Conservation (phyloP, 30 jellyfish, hydroid and myxozoan species). For the Cassiopea andromeda region DNA sequence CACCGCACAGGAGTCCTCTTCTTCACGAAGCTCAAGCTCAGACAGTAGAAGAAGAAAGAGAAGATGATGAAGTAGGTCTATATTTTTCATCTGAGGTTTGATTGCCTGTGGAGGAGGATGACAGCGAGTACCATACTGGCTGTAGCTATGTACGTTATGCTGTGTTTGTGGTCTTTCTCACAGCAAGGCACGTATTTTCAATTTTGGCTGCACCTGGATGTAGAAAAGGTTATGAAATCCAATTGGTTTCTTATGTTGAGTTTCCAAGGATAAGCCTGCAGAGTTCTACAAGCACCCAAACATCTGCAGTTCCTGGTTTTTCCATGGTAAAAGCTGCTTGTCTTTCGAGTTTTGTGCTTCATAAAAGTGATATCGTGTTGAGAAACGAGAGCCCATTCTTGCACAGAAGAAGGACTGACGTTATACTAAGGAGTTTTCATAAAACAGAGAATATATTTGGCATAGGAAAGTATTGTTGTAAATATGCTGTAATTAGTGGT, state of each 20-base stretch:
- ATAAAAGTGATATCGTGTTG: not conserved
- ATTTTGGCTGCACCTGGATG: no score
- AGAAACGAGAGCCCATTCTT: not conserved
- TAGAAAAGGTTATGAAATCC: no score
- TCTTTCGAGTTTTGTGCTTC: not conserved
- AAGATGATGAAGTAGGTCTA: not conserved
- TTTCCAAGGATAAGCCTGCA: no score
- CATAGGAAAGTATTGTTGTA: no score
- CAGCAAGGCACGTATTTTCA: no score
- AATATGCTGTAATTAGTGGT: no score
- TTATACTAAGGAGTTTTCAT: not conserved
- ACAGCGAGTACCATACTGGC: not conserved
- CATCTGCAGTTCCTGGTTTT: no score
- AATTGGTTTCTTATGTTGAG: no score
- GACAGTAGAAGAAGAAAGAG: slow-evolving; percentile 48
- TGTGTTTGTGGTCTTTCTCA: no score
- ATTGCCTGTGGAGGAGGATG: not conserved
- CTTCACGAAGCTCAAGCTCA: slow-evolving; percentile 64
- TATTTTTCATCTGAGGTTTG: not conserved
- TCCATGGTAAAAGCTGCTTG: not conserved
- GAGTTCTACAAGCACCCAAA: no score
- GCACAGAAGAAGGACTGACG: not conserved
- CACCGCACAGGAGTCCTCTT: not conserved
- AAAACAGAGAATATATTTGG: no score
- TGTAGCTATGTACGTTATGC: no score